phyloP scores from a whole-genome alignment of 2,113 vertebrate species.

The Esox niger region DNA sequence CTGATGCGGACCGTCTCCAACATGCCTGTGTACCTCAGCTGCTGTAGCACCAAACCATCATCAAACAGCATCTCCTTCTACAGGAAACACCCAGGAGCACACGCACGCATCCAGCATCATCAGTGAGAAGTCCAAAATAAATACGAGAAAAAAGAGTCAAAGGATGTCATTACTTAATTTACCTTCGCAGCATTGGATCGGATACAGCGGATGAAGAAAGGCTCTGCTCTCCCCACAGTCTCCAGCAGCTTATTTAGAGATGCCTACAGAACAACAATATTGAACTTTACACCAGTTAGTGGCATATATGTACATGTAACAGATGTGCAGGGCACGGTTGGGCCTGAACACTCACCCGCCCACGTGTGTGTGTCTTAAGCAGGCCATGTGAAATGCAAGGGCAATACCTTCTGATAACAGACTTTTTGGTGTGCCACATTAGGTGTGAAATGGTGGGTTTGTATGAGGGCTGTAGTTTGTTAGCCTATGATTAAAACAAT shows the following conservation, averaged over 20 bases:
- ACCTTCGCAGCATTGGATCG: slow-evolving; percentile 92
- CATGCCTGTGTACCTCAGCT: slow-evolving; percentile 86
- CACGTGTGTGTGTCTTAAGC: too few relatives aligned
- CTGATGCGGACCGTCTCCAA: slow-evolving; percentile 86
- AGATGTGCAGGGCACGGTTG: too few relatives aligned
- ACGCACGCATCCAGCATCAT: neutral
- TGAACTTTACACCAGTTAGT: neutral
- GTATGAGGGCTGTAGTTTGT: too few relatives aligned
- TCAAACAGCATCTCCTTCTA: slow-evolving; percentile 90
- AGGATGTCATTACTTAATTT: neutral
- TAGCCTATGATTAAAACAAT: too few relatives aligned
- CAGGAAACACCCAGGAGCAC: slow-evolving; percentile 25
- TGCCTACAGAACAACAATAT: slow-evolving; percentile 60
- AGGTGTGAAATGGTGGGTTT: too few relatives aligned
- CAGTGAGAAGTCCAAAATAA: too few relatives aligned
- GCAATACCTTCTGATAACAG: too few relatives aligned
- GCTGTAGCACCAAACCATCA: slow-evolving; percentile 83
- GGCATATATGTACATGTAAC: too few relatives aligned
- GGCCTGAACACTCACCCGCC: too few relatives aligned
- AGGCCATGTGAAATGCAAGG: too few relatives aligned
- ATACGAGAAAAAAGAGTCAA: neutral
- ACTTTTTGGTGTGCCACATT: too few relatives aligned
- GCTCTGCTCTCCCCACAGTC: slow-evolving; percentile 81
- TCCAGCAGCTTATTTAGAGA: slow-evolving; percentile 85
- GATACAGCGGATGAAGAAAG: slow-evolving; percentile 92